Evolutionary conservation across 2,113 vertebrate species (phyloP), one percentile per base, ranked within the genome.

Genomic region (Microcebus ravelobensis): DNA sequence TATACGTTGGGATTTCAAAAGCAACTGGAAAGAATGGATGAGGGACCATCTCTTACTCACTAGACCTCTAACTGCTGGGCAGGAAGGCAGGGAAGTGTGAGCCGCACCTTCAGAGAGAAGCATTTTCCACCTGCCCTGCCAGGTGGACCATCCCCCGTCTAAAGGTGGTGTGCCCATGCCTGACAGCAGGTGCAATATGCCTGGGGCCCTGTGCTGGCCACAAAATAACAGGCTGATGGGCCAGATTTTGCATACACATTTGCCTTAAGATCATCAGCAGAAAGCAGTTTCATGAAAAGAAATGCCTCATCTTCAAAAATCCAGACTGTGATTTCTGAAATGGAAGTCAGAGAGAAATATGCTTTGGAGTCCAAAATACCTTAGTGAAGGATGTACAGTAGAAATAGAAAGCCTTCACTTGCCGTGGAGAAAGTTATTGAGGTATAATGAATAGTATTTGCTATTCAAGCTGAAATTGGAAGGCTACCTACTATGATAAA

Each of bases 201-300:
- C 84, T 42, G 61, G 90, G 68, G 45, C 68, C 65, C 52, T 12
- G 13, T 61, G 21, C 95, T 52, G 68, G 91, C 94, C 3, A 61
- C 94, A 97, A 96, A 96, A 95, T 82, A 86, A 0, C 96, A 91
- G 76, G 27, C 68, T 77, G 4, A 95, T 31, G 76, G 5, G 79
- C 88, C 73, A 87, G 20, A 92, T 48, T 97, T 96, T 97, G 97
- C 89, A 96, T 90, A 83, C 39, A 34, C 36, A 94, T 95, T 97
- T 95, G 96, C 95, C 94, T 98, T 96, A 95, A 85, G 76, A 95
- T 85, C 1, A 2, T 83, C 55, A 29, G 63, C 31, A 87, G 85
- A 89, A 95, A 98, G 94, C 82, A 70, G 93, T 5, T 93, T 83
- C 80, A 84, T n/a, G 57, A 98, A 97, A 95, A 97, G 89, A 96